A percentile compares a stretch with the other conserved stretches of the same genome.
Evolutionary conservation across 2,888 invertebrate species (phyloP).

Genomic region (Noctua janthe): DNA sequence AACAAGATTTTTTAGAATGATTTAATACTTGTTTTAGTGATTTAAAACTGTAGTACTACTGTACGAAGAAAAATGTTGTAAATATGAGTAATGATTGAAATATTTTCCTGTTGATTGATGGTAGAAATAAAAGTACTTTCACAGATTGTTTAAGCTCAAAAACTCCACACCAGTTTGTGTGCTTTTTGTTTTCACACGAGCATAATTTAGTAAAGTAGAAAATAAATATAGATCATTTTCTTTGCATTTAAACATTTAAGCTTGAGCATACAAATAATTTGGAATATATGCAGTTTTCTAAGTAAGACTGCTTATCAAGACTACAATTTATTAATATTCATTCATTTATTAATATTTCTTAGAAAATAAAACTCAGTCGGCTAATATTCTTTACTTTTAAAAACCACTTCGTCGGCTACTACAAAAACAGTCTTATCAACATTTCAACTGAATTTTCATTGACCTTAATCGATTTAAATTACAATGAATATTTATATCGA

Average conservation of each 20-base stretch:
- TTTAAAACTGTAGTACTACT: slow-evolving; percentile 2
- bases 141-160: not conserved
- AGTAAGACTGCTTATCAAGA: not conserved
- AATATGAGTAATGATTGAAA: not conserved
- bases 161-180: not conserved
- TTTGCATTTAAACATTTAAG: not conserved
- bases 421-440: slow-evolving; percentile 1
- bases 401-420: not conserved
- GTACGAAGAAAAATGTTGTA: not conserved
- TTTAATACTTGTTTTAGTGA: slow-evolving; percentile 24
- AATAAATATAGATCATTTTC: not conserved
- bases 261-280: not conserved
- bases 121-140: not conserved
- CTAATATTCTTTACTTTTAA: not conserved
- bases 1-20: slow-evolving; percentile 47
- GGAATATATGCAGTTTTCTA: not conserved
- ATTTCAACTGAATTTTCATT: slow-evolving; percentile 18
- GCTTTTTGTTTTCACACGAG: not conserved
- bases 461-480: slow-evolving; percentile 33
- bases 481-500: slow-evolving; percentile 29
- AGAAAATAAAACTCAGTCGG: not conserved
- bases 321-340: not conserved
- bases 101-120: slow-evolving; percentile 1
- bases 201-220: not conserved
- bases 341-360: not conserved